Base-by-base conservation (phyloP, 2,888 invertebrate genomes). In the Ophion slaviceki region DNA sequence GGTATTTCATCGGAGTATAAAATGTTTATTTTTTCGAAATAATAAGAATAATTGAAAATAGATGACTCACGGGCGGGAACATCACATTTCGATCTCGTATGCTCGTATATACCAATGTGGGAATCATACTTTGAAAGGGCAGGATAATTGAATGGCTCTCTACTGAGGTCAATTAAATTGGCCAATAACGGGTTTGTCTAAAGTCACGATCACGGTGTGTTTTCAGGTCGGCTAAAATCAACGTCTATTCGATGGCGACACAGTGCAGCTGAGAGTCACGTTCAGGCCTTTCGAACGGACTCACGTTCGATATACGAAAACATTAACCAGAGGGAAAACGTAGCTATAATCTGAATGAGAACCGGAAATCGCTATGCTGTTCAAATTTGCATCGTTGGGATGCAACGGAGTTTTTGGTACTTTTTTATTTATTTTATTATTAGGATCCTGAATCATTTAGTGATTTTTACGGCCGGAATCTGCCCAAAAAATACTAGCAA, bases 221-320 rank as follows among this genome's bases (percentile, higher is more conserved):
- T 90, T 89, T 40, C 88, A 92, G 92, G 88, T 72, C 90, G 91
- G 53, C 77, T 88, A 62, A 92, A 88, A 85, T 89, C 90, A 28
- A 88, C 89, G 47, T 92, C 92, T 2, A 89, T 90, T 80, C 90
- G 90, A 28, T 92, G 92, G 92, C 89, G 90, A 57, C 90, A 91
- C 78, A 91, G 89, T 62, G 88, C 87, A 14, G 89, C 87, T 5
- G 92, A 92, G 57, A 92, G 88, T 79, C 91, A 89, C 80, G 87
- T 89, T 32, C 90, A 88, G 78, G 87, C 89, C 5, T 87, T 89
- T 36, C 88, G 84, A 59, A 86, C 87, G 79, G 89, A 88, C 67
- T 85, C 89, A 45, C 89, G 89, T 53, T 90, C 90, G 36, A 89
- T 87, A 67, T 88, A 88, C 40, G 89, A 90, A 75, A 89, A 88